Percentiles rank a stretch among this genome's conserved stretches.
Evolutionary conservation across 2,113 vertebrate genomes (phyloP).

Genomic region (Grammomys dolichurus): DNA sequence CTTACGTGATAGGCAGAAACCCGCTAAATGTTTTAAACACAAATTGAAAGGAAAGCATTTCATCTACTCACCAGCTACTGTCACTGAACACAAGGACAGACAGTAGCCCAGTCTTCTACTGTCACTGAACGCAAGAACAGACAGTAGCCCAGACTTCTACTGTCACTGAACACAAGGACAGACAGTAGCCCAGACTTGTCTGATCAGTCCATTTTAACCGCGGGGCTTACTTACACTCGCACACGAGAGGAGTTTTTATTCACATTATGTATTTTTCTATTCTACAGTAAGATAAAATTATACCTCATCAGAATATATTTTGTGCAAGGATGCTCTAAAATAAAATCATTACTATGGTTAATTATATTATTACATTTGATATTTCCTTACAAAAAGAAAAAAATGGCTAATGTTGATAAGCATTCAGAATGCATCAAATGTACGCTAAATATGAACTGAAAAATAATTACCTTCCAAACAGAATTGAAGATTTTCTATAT

Average conservation of each 20-base stretch:
- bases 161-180: constrained; percentile 1
- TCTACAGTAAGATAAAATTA: constrained; percentile 55
- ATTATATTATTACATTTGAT: constrained; percentile 67
- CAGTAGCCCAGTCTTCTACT: neutral
- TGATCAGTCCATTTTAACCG: constrained; percentile 19
- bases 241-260: neutral
- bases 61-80: constrained; percentile 52
- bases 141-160: neutral
- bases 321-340: constrained; percentile 68
- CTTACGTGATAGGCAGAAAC: neutral
- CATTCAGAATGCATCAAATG: constrained; percentile 63
- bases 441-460: constrained; percentile 57
- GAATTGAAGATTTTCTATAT: constrained; percentile 8
- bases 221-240: neutral
- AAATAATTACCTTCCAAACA: constrained; percentile 62
- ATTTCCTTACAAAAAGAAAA: constrained; percentile 73
- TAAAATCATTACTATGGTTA: constrained; percentile 72
- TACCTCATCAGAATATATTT: constrained; percentile 55
- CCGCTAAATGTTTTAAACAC: constrained; percentile 12
- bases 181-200: constrained; percentile 3
- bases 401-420: constrained; percentile 70
- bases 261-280: constrained; percentile 21
- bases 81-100: neutral
- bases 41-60: constrained; percentile 34
- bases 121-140: neutral